These are phyloP conservation scores for Astyanax mexicanus DNA, from an alignment of 2,797 vertebrate species.

Conservation along the genomic window DNA sequence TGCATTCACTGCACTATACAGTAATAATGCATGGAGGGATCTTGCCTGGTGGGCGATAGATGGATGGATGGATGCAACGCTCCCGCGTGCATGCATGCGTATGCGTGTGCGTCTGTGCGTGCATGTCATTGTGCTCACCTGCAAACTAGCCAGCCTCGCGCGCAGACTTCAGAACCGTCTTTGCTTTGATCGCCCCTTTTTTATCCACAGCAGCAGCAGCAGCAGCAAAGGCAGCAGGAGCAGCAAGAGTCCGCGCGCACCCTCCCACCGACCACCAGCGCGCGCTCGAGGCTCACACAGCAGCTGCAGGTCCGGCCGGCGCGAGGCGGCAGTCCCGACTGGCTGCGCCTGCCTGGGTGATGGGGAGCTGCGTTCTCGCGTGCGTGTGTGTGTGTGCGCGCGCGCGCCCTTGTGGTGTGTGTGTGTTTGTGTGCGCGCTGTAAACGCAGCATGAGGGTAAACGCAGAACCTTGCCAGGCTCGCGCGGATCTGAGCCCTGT, in stretches of 20 bases:
- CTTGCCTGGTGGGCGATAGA: not conserved
- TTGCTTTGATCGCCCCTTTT: not conserved
- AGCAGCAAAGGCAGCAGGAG: not conserved
- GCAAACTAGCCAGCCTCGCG: slow-evolving; percentile 51
- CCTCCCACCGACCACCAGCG: slow-evolving; percentile 59
- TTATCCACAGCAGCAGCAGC: not conserved
- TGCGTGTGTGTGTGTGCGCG: slow-evolving; percentile 51
- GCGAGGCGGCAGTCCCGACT: slow-evolving; percentile 50
- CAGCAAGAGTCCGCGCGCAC: slow-evolving; percentile 25
- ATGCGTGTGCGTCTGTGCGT: too few relatives aligned
- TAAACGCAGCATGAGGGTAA: slow-evolving; percentile 32
- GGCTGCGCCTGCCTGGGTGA: slow-evolving; percentile 50
- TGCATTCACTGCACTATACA: too few relatives aligned
- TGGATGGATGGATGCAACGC: not conserved
- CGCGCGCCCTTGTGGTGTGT: slow-evolving; percentile 35
- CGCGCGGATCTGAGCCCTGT: slow-evolving; percentile 26
- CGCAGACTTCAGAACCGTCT: slow-evolving; percentile 47
- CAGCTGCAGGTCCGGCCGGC: slow-evolving; percentile 66
- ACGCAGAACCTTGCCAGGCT: not conserved
- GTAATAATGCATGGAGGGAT: too few relatives aligned
- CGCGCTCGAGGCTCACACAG: slow-evolving; percentile 55
- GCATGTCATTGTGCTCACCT: slow-evolving; percentile 70
- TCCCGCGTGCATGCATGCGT: slow-evolving; percentile 6
- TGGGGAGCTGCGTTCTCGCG: slow-evolving; percentile 43
- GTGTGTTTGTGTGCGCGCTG: slow-evolving; percentile 38